phyloP scores from a whole-genome alignment of 1,140 invertebrate species.

The Panulirus ornatus region DNA sequence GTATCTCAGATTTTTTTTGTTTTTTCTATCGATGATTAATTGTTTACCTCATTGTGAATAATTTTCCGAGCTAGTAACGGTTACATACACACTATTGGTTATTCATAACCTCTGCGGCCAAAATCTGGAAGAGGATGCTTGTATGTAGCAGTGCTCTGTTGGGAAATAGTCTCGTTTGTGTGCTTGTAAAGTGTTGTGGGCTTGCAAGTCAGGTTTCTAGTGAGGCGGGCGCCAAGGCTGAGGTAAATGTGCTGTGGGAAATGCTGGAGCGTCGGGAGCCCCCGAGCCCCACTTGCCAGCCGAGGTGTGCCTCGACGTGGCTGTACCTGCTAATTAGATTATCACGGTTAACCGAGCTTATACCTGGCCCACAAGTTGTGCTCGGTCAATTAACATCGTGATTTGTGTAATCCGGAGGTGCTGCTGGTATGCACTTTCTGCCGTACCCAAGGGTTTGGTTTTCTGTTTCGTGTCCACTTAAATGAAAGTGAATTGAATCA shows the following conservation, averaged over 20 bases:
- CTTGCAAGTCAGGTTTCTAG: background rate
- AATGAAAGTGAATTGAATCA: background rate
- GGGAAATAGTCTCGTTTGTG: background rate
- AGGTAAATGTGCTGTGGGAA: background rate
- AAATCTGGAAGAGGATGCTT: background rate
- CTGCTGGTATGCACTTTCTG: background rate
- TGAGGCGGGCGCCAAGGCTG: background rate
- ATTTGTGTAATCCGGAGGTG: conserved; percentile 37
- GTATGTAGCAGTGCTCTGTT: background rate
- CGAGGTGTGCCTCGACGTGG: conserved; percentile 29
- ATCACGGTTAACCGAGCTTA: conserved; percentile 47
- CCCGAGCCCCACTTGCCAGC: background rate
- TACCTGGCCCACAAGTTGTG: conserved; percentile 37
- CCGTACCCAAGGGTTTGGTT: background rate
- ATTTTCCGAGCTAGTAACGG: too few species aligned
- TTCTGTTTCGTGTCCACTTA: background rate
- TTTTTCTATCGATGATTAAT: too few species aligned
- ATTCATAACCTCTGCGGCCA: too few species aligned
- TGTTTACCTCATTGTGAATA: too few species aligned
- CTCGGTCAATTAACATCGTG: conserved; percentile 55
- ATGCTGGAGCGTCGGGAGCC: background rate
- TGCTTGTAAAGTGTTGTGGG: background rate
- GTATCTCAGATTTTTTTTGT: background rate
- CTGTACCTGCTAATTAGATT: conserved; percentile 59
- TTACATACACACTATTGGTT: too few species aligned